phyloP scores from a whole-genome alignment of 2,113 vertebrate genomes.

The Maylandia zebra region DNA sequence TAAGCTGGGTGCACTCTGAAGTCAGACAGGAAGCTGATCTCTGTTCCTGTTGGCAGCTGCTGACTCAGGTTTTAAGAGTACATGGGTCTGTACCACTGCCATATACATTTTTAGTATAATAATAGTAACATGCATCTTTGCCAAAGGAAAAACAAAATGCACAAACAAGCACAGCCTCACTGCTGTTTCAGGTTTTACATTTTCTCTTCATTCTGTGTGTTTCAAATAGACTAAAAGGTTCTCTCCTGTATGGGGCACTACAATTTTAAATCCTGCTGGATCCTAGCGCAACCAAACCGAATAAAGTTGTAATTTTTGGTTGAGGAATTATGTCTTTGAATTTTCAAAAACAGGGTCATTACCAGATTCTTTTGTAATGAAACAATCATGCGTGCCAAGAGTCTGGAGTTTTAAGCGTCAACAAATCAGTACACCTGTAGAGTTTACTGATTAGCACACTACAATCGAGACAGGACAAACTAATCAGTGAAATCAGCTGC shows the following conservation, averaged over 20 bases:
- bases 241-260: rapidly evolving
- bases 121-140: not conserved
- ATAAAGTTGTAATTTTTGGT: not conserved
- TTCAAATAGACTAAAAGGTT: not conserved
- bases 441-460: conserved; percentile 25
- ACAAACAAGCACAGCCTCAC: not conserved
- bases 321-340: not conserved
- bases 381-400: not conserved
- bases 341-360: not conserved
- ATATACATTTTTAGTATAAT: not conserved
- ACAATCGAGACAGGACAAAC: not conserved
- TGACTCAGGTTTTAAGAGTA: not conserved
- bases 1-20: not conserved
- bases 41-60: not conserved
- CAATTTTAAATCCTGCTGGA: not conserved
- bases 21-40: not conserved
- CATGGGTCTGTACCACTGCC: rapidly evolving
- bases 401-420: not conserved
- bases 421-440: conserved; percentile 9
- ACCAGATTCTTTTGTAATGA: not conserved
- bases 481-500: conserved; percentile 30
- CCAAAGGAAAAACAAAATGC: not conserved
- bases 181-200: not conserved
- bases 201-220: not conserved
- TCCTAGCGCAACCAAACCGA: rapidly evolving